phyloP scores from a whole-genome alignment of 2,888 invertebrate species.

The Machimus atricapillus region DNA sequence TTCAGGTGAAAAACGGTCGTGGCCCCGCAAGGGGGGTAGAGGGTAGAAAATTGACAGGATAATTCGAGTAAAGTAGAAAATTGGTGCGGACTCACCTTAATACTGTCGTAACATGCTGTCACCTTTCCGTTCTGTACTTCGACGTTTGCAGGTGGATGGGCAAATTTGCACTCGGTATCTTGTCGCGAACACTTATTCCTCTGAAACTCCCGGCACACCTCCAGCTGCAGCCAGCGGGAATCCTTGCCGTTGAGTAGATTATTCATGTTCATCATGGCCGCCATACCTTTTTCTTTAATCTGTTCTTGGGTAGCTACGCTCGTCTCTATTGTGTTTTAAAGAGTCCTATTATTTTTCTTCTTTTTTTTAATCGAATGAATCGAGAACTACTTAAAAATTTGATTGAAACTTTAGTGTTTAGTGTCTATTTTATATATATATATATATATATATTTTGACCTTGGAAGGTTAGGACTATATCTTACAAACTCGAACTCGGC shows the following conservation, averaged over 20 bases:
- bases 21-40: no score
- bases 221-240: slow-evolving; percentile 99
- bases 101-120: slow-evolving; percentile 99
- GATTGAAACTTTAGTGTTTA: slow-evolving; percentile 2
- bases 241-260: slow-evolving; percentile 98
- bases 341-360: not conserved
- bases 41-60: not conserved
- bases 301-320: not conserved
- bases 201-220: slow-evolving; percentile 99
- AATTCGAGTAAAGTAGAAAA: not conserved
- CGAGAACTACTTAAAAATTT: slow-evolving; percentile 38
- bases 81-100: slow-evolving; percentile 82
- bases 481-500: slow-evolving; percentile 23
- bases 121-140: slow-evolving; percentile 99
- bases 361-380: slow-evolving; percentile 8
- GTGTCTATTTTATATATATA: not conserved
- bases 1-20: not conserved
- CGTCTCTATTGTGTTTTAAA: slow-evolving; percentile 30
- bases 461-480: slow-evolving; percentile 40
- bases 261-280: slow-evolving; percentile 96
- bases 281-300: slow-evolving; percentile 61
- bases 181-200: slow-evolving; percentile 99
- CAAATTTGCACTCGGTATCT: slow-evolving; percentile 99
- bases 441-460: not conserved
- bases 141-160: slow-evolving; percentile 98